phyloP scores from a whole-genome alignment of 2,888 invertebrate genomes.

The Meloe dianella region DNA sequence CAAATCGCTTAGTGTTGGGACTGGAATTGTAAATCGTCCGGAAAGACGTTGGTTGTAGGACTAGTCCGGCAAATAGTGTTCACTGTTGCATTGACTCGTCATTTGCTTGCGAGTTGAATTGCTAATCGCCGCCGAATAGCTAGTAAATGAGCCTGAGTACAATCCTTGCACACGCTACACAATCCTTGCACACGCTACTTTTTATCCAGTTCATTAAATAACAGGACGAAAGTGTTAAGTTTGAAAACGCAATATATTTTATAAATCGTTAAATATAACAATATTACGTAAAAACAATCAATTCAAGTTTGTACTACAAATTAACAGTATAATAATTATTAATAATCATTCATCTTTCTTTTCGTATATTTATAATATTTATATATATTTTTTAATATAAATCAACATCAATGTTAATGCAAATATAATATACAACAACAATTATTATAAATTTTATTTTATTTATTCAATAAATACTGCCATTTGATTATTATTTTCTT shows the following conservation, averaged over 20 bases:
- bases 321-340: slow-evolving; percentile 44
- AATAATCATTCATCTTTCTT: slow-evolving; percentile 22
- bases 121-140: too few relatives aligned
- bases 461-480: slow-evolving; percentile 39
- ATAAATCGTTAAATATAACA: slow-evolving; percentile 57
- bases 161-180: too few relatives aligned
- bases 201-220: too few relatives aligned
- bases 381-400: slow-evolving; percentile 35
- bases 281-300: slow-evolving; percentile 56
- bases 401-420: slow-evolving; percentile 46
- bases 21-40: too few relatives aligned
- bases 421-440: slow-evolving; percentile 37
- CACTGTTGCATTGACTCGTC: too few relatives aligned
- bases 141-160: too few relatives aligned
- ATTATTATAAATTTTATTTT: slow-evolving; percentile 36
- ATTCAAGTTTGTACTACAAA: slow-evolving; percentile 56
- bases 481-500: slow-evolving; percentile 36
- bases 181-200: too few relatives aligned
- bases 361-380: slow-evolving; percentile 45
- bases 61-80: too few relatives aligned
- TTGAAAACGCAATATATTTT: slow-evolving; percentile 53
- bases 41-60: too few relatives aligned
- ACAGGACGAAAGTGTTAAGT: too few relatives aligned
- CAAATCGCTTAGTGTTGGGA: too few relatives aligned
- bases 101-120: too few relatives aligned